These are phyloP conservation scores for Mastomys coucha DNA, from an alignment of 2,113 vertebrate species.

Conservation along the genomic window DNA sequence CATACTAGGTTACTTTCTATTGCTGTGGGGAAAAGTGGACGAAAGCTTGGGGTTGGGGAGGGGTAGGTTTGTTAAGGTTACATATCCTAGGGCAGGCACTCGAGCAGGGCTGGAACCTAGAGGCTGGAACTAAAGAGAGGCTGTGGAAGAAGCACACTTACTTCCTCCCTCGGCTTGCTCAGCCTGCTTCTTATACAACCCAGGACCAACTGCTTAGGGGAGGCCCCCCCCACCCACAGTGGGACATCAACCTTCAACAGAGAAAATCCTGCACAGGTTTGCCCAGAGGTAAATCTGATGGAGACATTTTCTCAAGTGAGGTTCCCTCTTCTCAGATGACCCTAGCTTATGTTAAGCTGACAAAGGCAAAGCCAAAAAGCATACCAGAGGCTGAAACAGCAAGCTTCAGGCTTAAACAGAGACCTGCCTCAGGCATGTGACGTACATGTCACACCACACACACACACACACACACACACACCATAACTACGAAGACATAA, in stretches of 20 bases:
- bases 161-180: not conserved
- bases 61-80: not conserved
- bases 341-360: not conserved
- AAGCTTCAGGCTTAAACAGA: not conserved
- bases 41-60: not conserved
- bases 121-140: not conserved
- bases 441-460: rapidly evolving
- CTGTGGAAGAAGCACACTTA: not conserved
- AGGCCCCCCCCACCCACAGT: not conserved
- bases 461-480: too few relatives aligned
- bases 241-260: not conserved
- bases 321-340: not conserved
- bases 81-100: not conserved
- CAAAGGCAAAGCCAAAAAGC: not conserved
- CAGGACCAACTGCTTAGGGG: not conserved
- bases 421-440: not conserved
- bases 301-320: not conserved
- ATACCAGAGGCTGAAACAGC: too few relatives aligned
- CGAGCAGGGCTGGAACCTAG: not conserved
- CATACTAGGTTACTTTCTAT: not conserved
- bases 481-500: not conserved
- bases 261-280: not conserved
- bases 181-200: not conserved
- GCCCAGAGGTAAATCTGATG: not conserved
- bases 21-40: too few relatives aligned